Base-by-base conservation (phyloP, 2,113 vertebrate species). In the Psittacara wagleri region DNA sequence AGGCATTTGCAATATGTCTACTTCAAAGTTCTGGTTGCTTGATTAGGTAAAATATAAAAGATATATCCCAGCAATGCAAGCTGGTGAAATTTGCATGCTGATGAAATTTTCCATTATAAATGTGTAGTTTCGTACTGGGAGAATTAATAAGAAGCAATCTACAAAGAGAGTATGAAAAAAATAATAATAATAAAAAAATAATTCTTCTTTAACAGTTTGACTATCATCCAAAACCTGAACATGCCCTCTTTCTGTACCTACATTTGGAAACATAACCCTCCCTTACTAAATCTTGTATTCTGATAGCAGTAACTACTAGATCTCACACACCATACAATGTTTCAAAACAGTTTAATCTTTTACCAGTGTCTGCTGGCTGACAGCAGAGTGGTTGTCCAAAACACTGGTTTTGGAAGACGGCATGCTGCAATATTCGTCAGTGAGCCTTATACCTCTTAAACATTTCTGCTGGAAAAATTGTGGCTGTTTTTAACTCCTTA, bases 11-110 rank as follows among this genome's bases (percentile, higher is more conserved):
- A 83, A 17, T 41, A 46, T 18, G 18, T 27, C 3, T 57, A 4
- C 44, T 79, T 76, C 10, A 72, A 66, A 81, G 18, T 6, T 69
- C 29, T 31, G 13, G 22, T 33, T 66, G 5, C 8, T 74, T 86
- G 46, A 49, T 49, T 66, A 75, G 5, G 6, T 37, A 54, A 86
- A 89, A 75, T 51, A 33, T 2, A 57, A 85, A 88, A 39, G 3
- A 68, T 27, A 5, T 2, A 16, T 24, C 73, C 22, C 33, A 72
- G 41, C 0, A 1, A 6, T 3, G 19, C 31, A 44, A 12, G 2
- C 17, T 82, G 52, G 29, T 52, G 18, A 73, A 68, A 54, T 68
- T 74, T 64, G 22, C 22, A n/a, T 19, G 4, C 20, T 82, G 59
- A n/a, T 52, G 18, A 73, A 68, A 54, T 73, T 79, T 69, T 13